Percentiles rank a stretch among this genome's conserved stretches.
Evolutionary conservation across 2,113 vertebrate species (phyloP).

Genomic region (Pelecanus crispus): DNA sequence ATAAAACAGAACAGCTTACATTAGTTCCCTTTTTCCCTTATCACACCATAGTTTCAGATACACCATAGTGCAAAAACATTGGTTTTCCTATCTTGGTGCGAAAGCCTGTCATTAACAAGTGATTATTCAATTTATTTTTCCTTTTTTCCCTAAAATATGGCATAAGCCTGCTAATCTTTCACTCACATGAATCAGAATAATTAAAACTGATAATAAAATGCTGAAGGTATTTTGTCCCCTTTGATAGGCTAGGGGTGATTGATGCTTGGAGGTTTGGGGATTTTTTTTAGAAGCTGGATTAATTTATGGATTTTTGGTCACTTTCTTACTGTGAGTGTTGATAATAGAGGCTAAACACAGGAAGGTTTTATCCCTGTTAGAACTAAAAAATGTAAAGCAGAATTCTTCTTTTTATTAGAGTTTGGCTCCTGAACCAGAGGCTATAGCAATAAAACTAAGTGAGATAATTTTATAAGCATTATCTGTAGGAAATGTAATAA

Average conservation of each 20-base stretch:
- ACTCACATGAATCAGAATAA: not conserved
- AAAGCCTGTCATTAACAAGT: slow-evolving; percentile 5
- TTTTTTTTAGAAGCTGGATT: not conserved
- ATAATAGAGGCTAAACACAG: not conserved
- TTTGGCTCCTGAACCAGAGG: slow-evolving; percentile 26
- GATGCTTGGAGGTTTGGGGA: not conserved
- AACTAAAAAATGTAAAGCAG: not conserved
- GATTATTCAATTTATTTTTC: slow-evolving; percentile 14
- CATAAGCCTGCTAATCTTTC: not conserved
- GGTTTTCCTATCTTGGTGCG: not conserved
- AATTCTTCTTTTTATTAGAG: slow-evolving; percentile 33
- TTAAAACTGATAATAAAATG: too few species aligned
- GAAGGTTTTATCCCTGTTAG: not conserved
- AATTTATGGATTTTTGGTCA: slow-evolving; percentile 1
- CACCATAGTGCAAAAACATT: not conserved
- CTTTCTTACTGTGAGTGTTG: not conserved
- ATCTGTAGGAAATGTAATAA: slow-evolving; percentile 56
- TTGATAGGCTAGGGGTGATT: not conserved
- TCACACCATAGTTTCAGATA: not conserved
- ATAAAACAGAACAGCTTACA: not conserved
- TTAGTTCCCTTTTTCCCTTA: not conserved
- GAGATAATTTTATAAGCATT: slow-evolving; percentile 55
- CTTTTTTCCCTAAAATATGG: not conserved
- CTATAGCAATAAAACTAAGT: slow-evolving; percentile 7
- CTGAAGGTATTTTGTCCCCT: not conserved